Base-by-base conservation (phyloP, 2,888 invertebrate species). In the Nebria brevicollis region DNA sequence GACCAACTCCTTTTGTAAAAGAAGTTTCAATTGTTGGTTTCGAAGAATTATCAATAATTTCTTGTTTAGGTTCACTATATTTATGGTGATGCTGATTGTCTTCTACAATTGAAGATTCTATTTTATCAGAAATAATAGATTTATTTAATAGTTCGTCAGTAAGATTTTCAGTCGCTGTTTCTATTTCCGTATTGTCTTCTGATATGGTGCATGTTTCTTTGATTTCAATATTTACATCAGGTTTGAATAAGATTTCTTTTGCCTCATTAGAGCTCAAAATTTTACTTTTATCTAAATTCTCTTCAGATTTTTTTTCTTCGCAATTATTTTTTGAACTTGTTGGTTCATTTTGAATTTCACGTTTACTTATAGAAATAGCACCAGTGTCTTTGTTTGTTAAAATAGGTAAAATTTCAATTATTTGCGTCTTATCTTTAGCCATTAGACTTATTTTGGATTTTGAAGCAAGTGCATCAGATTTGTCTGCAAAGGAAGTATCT, bases 181-280 rank as follows among this genome's bases (percentile, higher is more conserved):
- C 68, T 68, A 10, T 25, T 10, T 68, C 15, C 15, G 11, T 1
- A 66, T 13, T 1, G 1, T 66, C 68, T 10, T 73, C 64, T 20
- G 20, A 20, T 20, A 74, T 26, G 10, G 70, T 26, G 7, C 42
- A 70, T 73, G 81, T 83, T 74, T 81, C 82, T 82, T 82, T 83
- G 65, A 43, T 54, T 15, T 81, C 82, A 70, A 81, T 83, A 79
- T 79, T 83, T 68, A 15, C 68, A 68, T 68, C 68, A 68, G 68
- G 26, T 68, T 68, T 26, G 6, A 68, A 11, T 68, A 10, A 6
- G 13, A 2, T 11, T 3, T 68, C 68, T 68, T 2, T 25, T 68
- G 13, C 20, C 13, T 68, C 15, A 68, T 68, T 68, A 6, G 54
- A 54, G 54, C 13, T 54, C 8, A 54, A 5, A 54, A 54, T 54